These are phyloP conservation scores for Aplysia californica DNA, from an alignment of 1,140 invertebrate genomes.

Conservation along the genomic window DNA sequence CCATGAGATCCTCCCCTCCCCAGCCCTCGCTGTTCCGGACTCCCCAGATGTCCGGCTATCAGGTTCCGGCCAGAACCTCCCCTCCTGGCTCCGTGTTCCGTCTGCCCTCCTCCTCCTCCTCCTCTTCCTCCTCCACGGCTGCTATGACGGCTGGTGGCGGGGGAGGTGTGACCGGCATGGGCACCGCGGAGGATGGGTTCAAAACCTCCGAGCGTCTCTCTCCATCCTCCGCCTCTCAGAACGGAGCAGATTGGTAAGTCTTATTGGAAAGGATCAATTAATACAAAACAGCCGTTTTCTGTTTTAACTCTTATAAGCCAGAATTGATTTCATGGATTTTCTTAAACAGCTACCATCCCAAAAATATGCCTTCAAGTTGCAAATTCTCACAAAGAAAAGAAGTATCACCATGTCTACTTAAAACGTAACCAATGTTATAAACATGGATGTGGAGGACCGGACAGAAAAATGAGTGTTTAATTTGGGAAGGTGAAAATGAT, in stretches of 20 bases:
- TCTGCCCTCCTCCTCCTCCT: background rate
- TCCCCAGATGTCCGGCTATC: background rate
- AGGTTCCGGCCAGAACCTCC: conserved; percentile 2
- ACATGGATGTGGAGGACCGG: no score
- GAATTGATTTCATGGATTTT: background rate
- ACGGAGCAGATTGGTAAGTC: no score
- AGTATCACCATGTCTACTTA: no score
- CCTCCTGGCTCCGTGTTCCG: conserved; percentile 25
- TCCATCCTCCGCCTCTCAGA: background rate
- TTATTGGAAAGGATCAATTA: no score
- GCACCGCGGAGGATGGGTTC: background rate
- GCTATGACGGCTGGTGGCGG: background rate
- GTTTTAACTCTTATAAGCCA: background rate
- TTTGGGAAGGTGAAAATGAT: no score
- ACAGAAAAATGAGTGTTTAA: no score
- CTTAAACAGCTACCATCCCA: background rate
- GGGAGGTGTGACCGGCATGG: background rate
- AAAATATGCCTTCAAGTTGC: background rate
- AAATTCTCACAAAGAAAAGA: background rate
- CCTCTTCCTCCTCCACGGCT: background rate
- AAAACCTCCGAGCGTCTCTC: background rate
- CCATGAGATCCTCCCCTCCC: background rate
- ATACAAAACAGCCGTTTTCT: no score
- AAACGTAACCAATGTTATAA: no score
- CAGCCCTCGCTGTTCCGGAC: conserved; percentile 14